These are phyloP conservation scores for Zosterops borbonicus DNA, from an alignment of 2,113 vertebrate species.

Conservation along the genomic window DNA sequence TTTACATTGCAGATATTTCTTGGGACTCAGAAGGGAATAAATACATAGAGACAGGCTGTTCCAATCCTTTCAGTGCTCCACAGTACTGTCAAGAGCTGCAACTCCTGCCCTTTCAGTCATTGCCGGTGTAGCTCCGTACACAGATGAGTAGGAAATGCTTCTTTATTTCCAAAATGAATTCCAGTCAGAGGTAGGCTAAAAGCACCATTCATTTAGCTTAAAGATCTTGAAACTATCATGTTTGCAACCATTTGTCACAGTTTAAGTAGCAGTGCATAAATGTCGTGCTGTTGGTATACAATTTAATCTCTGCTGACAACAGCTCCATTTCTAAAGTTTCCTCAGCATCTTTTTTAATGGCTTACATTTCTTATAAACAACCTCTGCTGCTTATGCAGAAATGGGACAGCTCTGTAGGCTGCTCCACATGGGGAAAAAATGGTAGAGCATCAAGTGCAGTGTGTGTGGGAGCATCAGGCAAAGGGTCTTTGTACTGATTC, in stretches of 20 bases:
- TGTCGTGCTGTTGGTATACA: conserved; percentile 49
- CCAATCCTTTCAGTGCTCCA: neutral
- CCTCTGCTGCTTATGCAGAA: neutral
- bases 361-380: conserved; percentile 9
- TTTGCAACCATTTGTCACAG: conserved; percentile 64
- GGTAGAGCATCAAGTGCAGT: neutral
- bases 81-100: neutral
- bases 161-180: conserved; percentile 58
- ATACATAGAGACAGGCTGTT: neutral
- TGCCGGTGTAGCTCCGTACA: neutral
- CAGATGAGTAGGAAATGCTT: conserved; percentile 10
- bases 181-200: conserved; percentile 66
- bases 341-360: conserved; percentile 28
- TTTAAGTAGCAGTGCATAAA: conserved; percentile 67
- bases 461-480: neutral
- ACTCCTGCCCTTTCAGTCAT: neutral
- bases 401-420: neutral
- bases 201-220: conserved; percentile 67
- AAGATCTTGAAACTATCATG: conserved; percentile 52
- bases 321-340: conserved; percentile 59
- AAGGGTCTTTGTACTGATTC: neutral
- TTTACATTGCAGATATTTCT: neutral
- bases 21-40: neutral
- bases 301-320: conserved; percentile 62
- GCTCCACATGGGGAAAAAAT: neutral